A percentile compares a stretch with the other conserved stretches of the same genome.
phyloP scores from a whole-genome alignment of 2,113 vertebrate species.

The Bubo blakistoni region DNA sequence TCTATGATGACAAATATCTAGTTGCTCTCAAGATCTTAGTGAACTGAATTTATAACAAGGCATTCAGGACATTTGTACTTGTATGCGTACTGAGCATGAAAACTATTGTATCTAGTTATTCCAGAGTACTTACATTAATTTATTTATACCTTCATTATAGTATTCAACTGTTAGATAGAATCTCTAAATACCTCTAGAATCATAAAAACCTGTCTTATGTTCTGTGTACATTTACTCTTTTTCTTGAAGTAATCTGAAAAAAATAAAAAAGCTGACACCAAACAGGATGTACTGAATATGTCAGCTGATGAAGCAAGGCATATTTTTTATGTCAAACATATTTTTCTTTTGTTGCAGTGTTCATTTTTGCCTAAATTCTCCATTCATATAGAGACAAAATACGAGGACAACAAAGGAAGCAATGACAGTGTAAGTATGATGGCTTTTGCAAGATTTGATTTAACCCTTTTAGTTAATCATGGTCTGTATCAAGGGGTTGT shows the following conservation, averaged over 20 bases:
- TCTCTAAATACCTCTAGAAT: neutral
- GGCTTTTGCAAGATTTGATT: neutral
- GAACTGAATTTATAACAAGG: neutral
- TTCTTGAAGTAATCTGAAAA: neutral
- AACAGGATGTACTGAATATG: neutral
- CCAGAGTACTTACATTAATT: neutral
- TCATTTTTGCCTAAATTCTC: slow-evolving; percentile 93
- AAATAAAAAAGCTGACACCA: neutral
- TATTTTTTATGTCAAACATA: neutral
- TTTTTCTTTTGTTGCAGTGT: slow-evolving; percentile 75
- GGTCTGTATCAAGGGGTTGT: neutral
- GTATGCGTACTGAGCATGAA: neutral
- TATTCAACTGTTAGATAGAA: neutral
- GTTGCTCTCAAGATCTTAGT: neutral
- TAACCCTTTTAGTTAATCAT: neutral
- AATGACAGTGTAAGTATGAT: slow-evolving; percentile 84
- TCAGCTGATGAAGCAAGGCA: neutral
- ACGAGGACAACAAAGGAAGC: slow-evolving; percentile 90
- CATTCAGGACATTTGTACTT: neutral
- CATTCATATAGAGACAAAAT: slow-evolving; percentile 93
- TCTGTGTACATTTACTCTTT: neutral
- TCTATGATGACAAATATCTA: fast-evolving
- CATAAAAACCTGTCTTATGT: neutral
- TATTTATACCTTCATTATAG: neutral
- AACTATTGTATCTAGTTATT: neutral